phyloP scores from a whole-genome alignment of 1,140 invertebrate genomes.

The Phymastichus coffea region DNA sequence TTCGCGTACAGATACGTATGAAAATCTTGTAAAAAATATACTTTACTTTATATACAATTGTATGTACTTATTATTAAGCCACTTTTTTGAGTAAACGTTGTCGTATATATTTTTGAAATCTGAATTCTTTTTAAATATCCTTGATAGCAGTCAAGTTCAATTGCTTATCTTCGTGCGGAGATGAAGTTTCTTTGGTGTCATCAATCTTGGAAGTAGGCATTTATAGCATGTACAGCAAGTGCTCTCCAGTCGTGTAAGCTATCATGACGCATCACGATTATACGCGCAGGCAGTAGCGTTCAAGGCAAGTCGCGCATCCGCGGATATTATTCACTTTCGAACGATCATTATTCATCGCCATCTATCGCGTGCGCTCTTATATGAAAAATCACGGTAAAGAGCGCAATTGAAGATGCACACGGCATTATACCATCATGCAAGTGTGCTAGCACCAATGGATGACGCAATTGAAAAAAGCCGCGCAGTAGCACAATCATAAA shows the following conservation, averaged over 20 bases:
- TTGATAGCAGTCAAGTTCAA: no score
- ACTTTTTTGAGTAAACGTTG: constrained; percentile 44
- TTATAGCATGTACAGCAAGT: neutral
- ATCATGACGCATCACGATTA: neutral
- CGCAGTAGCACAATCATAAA: no score
- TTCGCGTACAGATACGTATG: constrained; percentile 22
- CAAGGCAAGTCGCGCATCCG: neutral
- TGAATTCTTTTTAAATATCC: constrained; percentile 17
- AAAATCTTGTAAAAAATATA: constrained; percentile 21
- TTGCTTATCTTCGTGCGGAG: no score
- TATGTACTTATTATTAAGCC: constrained; percentile 5
- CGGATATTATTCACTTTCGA: neutral
- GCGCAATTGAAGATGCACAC: constrained; percentile 9
- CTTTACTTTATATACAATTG: constrained; percentile 20
- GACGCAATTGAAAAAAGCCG: no score
- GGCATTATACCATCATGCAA: no score
- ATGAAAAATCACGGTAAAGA: neutral
- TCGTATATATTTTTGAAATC: constrained; percentile 33
- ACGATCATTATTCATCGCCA: constrained; percentile 13
- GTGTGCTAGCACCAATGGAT: no score
- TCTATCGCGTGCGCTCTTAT: no score
- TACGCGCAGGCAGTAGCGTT: neutral
- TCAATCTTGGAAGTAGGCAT: neutral
- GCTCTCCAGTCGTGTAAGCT: neutral
- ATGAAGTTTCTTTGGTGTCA: neutral